Base-by-base conservation (phyloP, 2,888 invertebrate genomes). In the Perithous albicinctus region DNA sequence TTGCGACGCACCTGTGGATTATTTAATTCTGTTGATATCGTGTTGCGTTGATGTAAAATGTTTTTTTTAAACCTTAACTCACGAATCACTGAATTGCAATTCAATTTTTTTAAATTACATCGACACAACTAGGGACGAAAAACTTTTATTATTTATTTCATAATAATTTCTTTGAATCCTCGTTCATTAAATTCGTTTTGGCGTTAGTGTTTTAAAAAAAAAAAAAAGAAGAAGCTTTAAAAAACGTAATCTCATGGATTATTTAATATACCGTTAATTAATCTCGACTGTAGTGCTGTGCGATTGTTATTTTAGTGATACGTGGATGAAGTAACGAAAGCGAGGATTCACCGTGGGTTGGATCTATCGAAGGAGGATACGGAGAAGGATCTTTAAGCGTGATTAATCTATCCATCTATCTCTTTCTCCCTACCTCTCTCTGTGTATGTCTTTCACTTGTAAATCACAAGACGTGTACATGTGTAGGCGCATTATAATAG, bases 321-420 rank as follows among this genome's bases (percentile, higher is more conserved):
- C 20, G 18, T 18, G 35, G n/a, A 61, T 18, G 2, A 15, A 61
- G 18, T 4, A n/a, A 18, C 15, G 26, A 29, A 12, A 35, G n/a
- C n/a, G n/a, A n/a, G 18, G 18, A 32, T 35, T 32, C 7, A 32
- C 0, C 32, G 32, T 59, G 15, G 59, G 32, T 15, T 29, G 51
- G 51, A 51, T 23, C 23, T 10, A 10, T 26, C 15, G n/a, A 29
- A 29, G n/a, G 29, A 43, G 64, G 41, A 70, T 29, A 51, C 10
- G 10, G 12, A 51, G 1, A 35, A 64, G 64, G 32, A 56, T 66
- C 64, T 66, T 56, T 64, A 2, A 5, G n/a, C 29, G 23, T 54
- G 54, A 74, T 74, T 64, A 41, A 76, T 76, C 43, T 35, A 12
- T 12, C 20, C 15, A 32, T 75, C 35, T 15, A 67, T 66, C 66